Base-by-base conservation (phyloP, 2,888 invertebrate species). In the Drosophila emarginata region DNA sequence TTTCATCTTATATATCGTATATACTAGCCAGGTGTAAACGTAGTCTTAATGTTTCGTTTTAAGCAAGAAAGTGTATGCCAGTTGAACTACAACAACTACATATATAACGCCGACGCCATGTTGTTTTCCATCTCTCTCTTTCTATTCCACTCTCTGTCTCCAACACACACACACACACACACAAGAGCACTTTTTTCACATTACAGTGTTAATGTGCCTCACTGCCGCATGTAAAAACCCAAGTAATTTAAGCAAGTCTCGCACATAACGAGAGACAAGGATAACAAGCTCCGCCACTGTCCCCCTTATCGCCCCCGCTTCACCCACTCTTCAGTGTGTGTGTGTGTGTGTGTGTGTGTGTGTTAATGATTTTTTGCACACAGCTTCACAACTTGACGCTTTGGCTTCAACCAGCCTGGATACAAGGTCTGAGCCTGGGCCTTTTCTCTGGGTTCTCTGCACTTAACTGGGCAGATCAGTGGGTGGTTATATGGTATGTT, bases 141-240 rank as follows among this genome's bases (percentile, higher is more conserved):
- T 18, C 72, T 1, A 40, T 61, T 60, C 5, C 72, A 39, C 28
- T 61, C 39, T 15, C 75, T 83, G 80, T 69, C 71, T 65, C 64
- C 6, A 67, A 45, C 28, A 58, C 39, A 15, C 71, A 1, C 50
- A 61, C 61, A 68, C 68, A 69, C 64, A 69, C 61, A 71, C 53
- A 78, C 76, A 78, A 67, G 50, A 72, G 64, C 73, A 76, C 78
- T 82, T 89, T 90, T 91, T 90, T 89, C 90, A 90, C 91, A 90
- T 90, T 90, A 90, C 89, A 85, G 89, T 90, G 89, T 90, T 89
- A 89, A 89, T 89, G 89, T 90, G 89, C 82, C 88, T 89, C 89
- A 90, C 89, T 89, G 81, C 89, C 89, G 79, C 90, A 90, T 79
- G 84, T 86, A 89, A 85, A 90, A 88, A 87, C 72, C 80, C 85